Base-by-base conservation (phyloP, 1,140 invertebrate genomes). In the Mycetomoellerius zeteki region DNA sequence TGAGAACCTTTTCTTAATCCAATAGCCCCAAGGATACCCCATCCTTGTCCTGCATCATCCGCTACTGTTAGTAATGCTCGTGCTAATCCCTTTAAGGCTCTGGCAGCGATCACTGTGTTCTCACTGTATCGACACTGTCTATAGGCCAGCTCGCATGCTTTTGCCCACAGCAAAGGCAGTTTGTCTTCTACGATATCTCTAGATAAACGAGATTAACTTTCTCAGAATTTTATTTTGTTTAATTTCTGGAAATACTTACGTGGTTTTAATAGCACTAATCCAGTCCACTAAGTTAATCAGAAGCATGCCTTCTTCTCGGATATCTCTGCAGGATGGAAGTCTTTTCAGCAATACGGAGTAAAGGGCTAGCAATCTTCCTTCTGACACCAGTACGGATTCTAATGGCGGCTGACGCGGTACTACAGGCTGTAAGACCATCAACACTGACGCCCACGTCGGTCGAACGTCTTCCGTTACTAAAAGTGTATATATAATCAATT, bases 21-120 rank as follows among this genome's bases (percentile, higher is more conserved):
- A 75, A 97, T 96, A 21, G 96, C 96, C 30, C 96, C 97, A 2
- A 97, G 93, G 33, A 97, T 95, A 19, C 96, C 96, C 94, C 96
- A 96, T 8, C 96, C 95, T 87, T 96, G 95, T 67, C 95, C 94
- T 10, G 94, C 94, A 58, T 97, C 96, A 85, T 97, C 96, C 3
- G 96, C 96, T 71, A 96, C 92, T 6, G 93, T 91, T 2, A 96
- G 91, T 19, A 97, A 91, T 12, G 95, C 93, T 27, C 95, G 92
- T 47, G 95, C 94, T 69, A 97, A 93, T 60, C 94, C 93, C 82
- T 95, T 95, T 3, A 97, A 91, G 54, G 96, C 94, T 78, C 95
- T 95, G 7, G 95, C 94, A 67, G 95, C 93, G 14, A 95, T 92
- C 37, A 95, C 90, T 21, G 93, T 93, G 67, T 95, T 95, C 85